Evolutionary conservation across 2,113 vertebrate genomes (phyloP).

Genomic region (Oncorhynchus clarkii): DNA sequence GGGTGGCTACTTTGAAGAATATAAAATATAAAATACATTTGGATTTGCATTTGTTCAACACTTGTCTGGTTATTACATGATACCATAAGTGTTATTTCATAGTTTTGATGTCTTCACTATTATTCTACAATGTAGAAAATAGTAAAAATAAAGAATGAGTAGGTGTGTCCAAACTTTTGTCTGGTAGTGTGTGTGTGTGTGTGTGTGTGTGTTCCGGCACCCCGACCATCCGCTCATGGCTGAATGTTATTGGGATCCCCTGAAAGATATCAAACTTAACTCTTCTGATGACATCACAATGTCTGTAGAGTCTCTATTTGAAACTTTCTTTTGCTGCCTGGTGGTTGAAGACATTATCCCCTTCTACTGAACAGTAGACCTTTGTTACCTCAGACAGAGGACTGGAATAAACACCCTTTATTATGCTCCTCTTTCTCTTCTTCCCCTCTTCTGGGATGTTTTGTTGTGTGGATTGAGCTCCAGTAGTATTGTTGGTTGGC

Average conservation of each 20-base stretch:
- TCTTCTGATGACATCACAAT: not conserved
- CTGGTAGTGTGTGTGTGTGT: too few relatives aligned
- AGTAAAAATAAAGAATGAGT: too few relatives aligned
- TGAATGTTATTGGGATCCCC: not conserved
- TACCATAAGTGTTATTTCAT: too few relatives aligned
- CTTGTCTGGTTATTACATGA: too few relatives aligned
- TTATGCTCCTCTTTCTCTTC: not conserved
- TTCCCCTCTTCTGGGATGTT: not conserved
- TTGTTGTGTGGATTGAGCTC: not conserved
- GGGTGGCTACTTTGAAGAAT: too few relatives aligned
- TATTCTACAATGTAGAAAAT: too few relatives aligned
- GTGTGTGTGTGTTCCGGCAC: too few relatives aligned
- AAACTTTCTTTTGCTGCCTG: not conserved
- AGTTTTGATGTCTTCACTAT: too few relatives aligned
- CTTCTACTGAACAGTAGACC: conserved; percentile 7
- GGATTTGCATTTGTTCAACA: too few relatives aligned
- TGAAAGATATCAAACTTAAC: not conserved
- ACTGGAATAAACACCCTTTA: not conserved
- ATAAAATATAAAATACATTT: too few relatives aligned
- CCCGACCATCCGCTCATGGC: too few relatives aligned
- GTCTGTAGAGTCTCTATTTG: conserved; percentile 1
- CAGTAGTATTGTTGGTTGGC: not conserved
- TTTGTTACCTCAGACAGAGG: not conserved
- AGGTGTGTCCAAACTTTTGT: too few relatives aligned
- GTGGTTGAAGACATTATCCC: not conserved